Base-by-base conservation (phyloP, 1,140 invertebrate species). In the Augochlora pura region DNA sequence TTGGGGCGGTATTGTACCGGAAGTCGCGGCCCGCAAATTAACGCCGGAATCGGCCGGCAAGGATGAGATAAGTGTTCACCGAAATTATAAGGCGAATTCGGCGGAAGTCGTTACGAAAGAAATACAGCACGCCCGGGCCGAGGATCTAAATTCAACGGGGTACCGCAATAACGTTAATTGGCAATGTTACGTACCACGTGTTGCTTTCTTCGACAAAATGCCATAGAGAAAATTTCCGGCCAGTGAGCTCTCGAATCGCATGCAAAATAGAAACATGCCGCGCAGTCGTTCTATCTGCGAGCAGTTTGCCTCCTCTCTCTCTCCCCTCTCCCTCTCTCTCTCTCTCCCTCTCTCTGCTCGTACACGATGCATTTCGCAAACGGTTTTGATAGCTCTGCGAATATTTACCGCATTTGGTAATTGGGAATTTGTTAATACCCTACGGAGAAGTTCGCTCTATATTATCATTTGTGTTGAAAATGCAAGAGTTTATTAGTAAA, bases 341-440 rank as follows among this genome's bases (percentile, higher is more conserved):
- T 32, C 32, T 32, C 32, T 32, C 32, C 4, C 67, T 49, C n/a
- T 65, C n/a, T 23, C 67, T 49, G 62, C 70, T 77, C 75, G 52
- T 70, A 8, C 18, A n/a, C n/a, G 9, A 10, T 12, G 42, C 10
- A 9, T 46, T 12, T 2, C 42, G 14, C 42, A 46, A 46, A 14
- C 14, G 14, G 10, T 46, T 46, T 46, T 10, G 42, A 14, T 14
- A 14, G 10, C 14, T 14, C 42, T 46, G 14, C 42, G 10, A 46
- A 12, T 46, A 46, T 46, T 46, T 46, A 12, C 14, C 12, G 42
- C 42, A 12, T 14, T 46, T 46, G 10, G 10, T 10, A 46, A 46
- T 46, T 46, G 42, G 10, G 14, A 46, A 46, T 46, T 46, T 46
- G 42, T 46, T 46, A 14, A 14, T 12, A 14, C 10, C 10, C 10